Percentiles rank a stretch among this genome's conserved stretches.
phyloP scores from a whole-genome alignment of 2,113 vertebrate species.

The Columba janthina region DNA sequence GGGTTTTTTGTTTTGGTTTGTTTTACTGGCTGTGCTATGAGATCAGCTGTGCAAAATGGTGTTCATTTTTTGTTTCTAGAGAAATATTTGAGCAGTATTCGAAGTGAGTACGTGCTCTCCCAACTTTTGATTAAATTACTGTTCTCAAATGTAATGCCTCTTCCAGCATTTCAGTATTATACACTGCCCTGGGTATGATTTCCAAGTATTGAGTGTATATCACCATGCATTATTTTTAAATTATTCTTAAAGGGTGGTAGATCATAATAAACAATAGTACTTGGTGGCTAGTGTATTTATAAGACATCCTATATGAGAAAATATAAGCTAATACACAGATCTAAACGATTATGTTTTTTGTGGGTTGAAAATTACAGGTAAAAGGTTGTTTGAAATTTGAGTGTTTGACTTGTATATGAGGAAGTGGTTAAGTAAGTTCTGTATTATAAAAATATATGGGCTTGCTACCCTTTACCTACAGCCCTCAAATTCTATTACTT shows the following conservation, averaged over 20 bases:
- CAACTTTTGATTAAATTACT: not conserved
- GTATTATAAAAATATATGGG: not conserved
- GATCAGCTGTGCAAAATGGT: not conserved
- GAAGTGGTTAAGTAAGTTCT: not conserved
- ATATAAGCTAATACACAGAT: not conserved
- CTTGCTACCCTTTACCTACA: not conserved
- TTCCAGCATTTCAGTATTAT: not conserved
- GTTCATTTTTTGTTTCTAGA: not conserved
- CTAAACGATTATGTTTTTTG: not conserved
- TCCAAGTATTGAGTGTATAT: not conserved
- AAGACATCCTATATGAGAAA: not conserved
- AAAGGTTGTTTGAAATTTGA: not conserved
- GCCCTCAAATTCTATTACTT: not conserved
- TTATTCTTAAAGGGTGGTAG: not conserved
- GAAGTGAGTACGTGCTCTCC: not conserved
- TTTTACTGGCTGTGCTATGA: not conserved
- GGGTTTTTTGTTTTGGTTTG: not conserved
- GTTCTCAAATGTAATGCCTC: not conserved
- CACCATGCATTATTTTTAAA: not conserved
- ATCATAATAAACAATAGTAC: not conserved
- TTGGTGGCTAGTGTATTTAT: not conserved
- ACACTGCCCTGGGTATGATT: not conserved
- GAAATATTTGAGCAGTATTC: not conserved
- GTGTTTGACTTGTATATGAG: not conserved
- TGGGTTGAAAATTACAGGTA: not conserved